Conservation (phyloP, 1,140 invertebrate species). For the Bombus confusus region DNA sequence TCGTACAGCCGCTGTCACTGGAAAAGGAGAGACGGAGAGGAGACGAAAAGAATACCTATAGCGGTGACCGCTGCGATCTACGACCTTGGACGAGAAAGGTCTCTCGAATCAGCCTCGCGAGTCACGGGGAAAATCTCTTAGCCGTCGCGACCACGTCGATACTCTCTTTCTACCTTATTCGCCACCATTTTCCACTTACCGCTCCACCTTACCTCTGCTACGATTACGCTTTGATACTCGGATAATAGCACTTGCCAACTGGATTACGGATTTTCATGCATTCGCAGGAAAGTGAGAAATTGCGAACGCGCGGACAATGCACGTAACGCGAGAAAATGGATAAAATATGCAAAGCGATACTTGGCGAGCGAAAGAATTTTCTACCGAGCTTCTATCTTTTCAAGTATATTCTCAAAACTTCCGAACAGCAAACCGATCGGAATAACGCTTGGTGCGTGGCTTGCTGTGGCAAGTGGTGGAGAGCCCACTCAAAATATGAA, state of each 20-base stretch:
- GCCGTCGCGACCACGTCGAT: too few species aligned
- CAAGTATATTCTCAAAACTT: too few species aligned
- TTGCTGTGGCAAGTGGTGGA: too few species aligned
- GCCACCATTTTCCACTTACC: neutral
- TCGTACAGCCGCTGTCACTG: conserved; percentile 54
- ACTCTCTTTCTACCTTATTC: neutral
- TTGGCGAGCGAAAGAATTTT: too few species aligned
- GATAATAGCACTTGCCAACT: too few species aligned
- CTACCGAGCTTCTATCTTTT: too few species aligned
- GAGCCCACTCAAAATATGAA: too few species aligned
- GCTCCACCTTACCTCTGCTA: neutral
- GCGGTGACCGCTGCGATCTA: conserved; percentile 60
- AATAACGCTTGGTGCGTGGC: too few species aligned
- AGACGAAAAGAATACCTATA: conserved; percentile 37
- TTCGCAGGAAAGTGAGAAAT: too few species aligned
- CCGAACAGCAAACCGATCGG: rapidly evolving
- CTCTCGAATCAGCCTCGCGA: conserved; percentile 31
- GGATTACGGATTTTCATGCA: too few species aligned
- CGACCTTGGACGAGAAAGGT: conserved; percentile 69
- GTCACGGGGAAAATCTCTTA: neutral
- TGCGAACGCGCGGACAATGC: too few species aligned
- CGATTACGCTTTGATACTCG: neutral
- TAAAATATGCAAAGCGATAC: rapidly evolving
- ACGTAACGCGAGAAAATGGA: too few species aligned
- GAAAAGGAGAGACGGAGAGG: conserved; percentile 47